These are phyloP conservation scores for Drosophila recens DNA, from an alignment of 2,888 invertebrate species.

Conservation along the genomic window DNA sequence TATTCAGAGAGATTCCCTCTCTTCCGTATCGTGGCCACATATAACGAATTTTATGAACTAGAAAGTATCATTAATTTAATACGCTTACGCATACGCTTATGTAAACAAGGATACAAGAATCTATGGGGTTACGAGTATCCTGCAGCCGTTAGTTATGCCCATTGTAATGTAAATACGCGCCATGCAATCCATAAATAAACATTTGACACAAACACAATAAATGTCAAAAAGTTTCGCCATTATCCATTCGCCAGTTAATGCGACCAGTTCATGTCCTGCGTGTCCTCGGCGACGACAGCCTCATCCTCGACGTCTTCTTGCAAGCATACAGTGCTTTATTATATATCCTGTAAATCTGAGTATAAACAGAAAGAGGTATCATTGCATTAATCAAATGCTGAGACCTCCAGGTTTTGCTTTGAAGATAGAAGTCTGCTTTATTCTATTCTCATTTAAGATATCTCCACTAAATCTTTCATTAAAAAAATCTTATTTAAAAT, in stretches of 20 bases:
- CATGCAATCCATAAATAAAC: conserved; percentile 80
- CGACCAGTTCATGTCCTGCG: conserved; percentile 53
- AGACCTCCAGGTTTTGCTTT: background rate
- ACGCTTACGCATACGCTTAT: conserved; percentile 64
- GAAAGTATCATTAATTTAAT: conserved; percentile 85
- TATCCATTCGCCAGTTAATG: conserved; percentile 76
- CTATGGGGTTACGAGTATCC: conserved; percentile 26
- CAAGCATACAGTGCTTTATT: conserved; percentile 45
- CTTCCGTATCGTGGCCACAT: conserved; percentile 41
- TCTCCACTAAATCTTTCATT: background rate
- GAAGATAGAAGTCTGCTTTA: background rate
- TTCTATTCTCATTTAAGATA: background rate
- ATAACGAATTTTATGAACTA: conserved; percentile 84
- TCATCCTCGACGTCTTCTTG: conserved; percentile 60
- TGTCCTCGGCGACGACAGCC: conserved; percentile 37
- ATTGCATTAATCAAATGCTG: background rate
- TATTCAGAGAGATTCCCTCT: conserved; percentile 1
- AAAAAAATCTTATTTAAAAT: background rate
- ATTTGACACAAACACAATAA: conserved; percentile 83
- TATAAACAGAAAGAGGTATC: background rate
- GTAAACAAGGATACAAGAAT: conserved; percentile 40
- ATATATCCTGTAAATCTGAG: conserved; percentile 14
- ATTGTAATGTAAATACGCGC: conserved; percentile 80
- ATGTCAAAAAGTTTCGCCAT: conserved; percentile 82
- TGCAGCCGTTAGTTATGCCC: conserved; percentile 73